Conservation (phyloP, 2,888 invertebrate genomes). For the Gastracanthus pulcherrimus region DNA sequence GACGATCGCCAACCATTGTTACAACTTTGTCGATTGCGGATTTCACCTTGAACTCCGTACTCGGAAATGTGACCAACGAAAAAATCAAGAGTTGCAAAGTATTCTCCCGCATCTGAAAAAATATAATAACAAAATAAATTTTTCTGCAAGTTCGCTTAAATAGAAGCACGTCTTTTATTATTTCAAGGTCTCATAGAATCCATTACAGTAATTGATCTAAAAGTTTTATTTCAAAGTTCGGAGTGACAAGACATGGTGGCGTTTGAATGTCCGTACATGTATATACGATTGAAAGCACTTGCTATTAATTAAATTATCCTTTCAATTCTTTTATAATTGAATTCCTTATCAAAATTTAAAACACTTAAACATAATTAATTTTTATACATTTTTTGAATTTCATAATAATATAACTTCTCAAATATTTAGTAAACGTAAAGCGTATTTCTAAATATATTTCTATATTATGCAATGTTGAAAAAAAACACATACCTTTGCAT, state of each 20-base stretch:
- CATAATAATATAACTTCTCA: too few species aligned
- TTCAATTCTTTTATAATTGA: too few species aligned
- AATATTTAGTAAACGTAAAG: too few species aligned
- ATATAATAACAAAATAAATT: background rate
- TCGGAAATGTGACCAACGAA: slow-evolving; percentile 87
- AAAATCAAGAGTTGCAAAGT: slow-evolving; percentile 88
- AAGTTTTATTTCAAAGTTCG: background rate
- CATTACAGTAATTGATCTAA: background rate
- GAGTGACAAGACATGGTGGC: too few species aligned
- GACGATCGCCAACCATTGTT: slow-evolving; percentile 79
- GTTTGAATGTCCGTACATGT: too few species aligned
- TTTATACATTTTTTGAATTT: too few species aligned
- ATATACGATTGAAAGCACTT: too few species aligned
- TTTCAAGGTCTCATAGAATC: background rate
- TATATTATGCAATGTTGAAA: background rate
- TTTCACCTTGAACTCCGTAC: slow-evolving; percentile 80
- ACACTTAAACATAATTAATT: too few species aligned
- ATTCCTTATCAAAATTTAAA: too few species aligned
- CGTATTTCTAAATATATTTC: background rate
- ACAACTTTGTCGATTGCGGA: slow-evolving; percentile 70
- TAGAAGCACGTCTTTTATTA: background rate
- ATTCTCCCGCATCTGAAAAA: slow-evolving; percentile 83
- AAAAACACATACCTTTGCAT: slow-evolving; percentile 73
- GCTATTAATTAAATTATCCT: too few species aligned
- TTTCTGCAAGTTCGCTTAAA: background rate